Evolutionary conservation across 2,888 invertebrate genomes (phyloP), one percentile per base, ranked within the genome.

Genomic region (Dione vanillae): DNA sequence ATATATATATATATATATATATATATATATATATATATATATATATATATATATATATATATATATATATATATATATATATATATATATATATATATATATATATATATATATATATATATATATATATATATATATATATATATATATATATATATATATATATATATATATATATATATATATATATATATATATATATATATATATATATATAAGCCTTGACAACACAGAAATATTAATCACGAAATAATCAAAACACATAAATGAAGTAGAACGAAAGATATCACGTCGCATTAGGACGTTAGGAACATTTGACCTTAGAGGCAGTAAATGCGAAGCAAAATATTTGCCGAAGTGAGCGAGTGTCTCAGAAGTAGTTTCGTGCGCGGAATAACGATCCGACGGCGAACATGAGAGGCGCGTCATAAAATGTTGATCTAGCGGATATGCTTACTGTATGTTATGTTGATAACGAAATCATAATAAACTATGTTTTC

Each of bases 281-380:
- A 14, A 37, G 37, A 16, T 20, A 20, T 64, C 37, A 43, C 40
- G 20, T 64, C 40, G 20, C 49, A 49, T 2, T 16, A 19, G 16
- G 49, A 40, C 16, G 49, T 49, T 49, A 64, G 37, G 37, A 49
- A 51, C 49, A 47, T 47, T 40, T 64, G 49, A 51, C 51, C 64
- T 51, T 40, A 19, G 12, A 40, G 9, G 49, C 49, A 49, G 64
- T 64, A 49, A 64, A 64, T 49, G 64, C 16, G 49, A 37, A 51
- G 49, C 37, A 64, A 64, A 64, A 64, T 64, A 64, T 64, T 64
- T 64, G 49, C 64, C 20, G 51, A 64, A 64, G 40, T 51, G 49
- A 64, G 40, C 64, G 51, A 51, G 35, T 40, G 64, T 20, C 49
- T 64, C 64, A 16, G 51, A 51, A 64, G 64, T 64, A 64, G 64